phyloP scores from a whole-genome alignment of 2,797 vertebrate species.

The Molossus alvarezi region DNA sequence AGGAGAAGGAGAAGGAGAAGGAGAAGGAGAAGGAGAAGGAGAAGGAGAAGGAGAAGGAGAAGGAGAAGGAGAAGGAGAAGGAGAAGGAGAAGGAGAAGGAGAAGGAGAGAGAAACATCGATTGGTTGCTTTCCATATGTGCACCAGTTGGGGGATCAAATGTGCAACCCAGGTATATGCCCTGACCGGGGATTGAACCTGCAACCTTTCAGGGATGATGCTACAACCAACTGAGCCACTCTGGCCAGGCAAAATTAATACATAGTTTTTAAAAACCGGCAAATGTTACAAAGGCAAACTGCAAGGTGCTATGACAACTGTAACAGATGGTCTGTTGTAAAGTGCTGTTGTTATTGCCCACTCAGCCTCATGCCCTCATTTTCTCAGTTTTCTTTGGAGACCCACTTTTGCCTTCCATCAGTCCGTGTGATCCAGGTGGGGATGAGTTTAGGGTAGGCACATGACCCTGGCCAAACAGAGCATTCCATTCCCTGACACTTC shows the following conservation, averaged over 20 bases:
- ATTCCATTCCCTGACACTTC: not conserved
- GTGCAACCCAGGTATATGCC: not conserved
- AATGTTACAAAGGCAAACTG: not conserved
- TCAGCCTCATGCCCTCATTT: not conserved
- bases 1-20: too few species aligned
- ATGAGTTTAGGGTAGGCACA: not conserved
- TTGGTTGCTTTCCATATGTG: not conserved
- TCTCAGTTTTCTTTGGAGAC: not conserved
- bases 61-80: not conserved
- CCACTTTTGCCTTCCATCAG: not conserved
- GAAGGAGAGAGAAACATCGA: not conserved
- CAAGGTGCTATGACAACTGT: not conserved
- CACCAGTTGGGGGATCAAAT: not conserved
- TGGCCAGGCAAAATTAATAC: not conserved
- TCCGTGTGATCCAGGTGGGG: not conserved
- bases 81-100: not conserved
- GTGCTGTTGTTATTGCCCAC: not conserved
- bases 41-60: too few species aligned
- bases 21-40: too few species aligned
- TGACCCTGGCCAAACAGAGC: not conserved
- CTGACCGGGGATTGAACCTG: not conserved
- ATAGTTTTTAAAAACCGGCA: constrained; percentile 16
- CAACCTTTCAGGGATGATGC: not conserved
- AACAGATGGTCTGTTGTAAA: not conserved
- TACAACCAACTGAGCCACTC: not conserved